Evolutionary conservation across 1,140 invertebrate genomes (phyloP), one percentile per base, ranked within the genome.

Genomic region (Zelostemma sp.): DNA sequence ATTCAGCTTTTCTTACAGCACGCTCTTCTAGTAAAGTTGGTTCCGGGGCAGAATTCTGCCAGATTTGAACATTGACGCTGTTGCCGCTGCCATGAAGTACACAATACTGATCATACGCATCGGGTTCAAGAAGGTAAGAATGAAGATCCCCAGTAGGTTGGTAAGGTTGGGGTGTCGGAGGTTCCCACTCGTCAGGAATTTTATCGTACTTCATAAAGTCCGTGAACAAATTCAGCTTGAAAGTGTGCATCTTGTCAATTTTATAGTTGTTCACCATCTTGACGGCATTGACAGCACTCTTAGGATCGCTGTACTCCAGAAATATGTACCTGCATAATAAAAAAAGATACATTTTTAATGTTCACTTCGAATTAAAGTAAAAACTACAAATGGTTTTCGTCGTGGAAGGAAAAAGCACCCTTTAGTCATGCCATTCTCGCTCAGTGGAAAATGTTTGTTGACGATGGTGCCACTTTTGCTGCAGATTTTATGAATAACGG

Each of bases 131-230:
- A 1, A 99, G 85, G 86, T 95, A 99, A 83, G 93, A 93, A 79
- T 95, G 93, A 16, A 99, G 86, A 87, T 99, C 97, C 16, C 92
- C 92, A 77, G 96, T 91, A 18, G 93, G 90, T 86, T 91, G 93
- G 83, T 96, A 98, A 0, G 93, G 91, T 72, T 95, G 92, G 1
- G 94, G 91, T 46, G 90, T 88, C 17, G 97, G 97, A 1, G 94
- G 91, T 73, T 93, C 91, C 96, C 97, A 99, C 74, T 97, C 91
- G 69, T 97, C 93, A 8, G 96, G 92, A 63, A 98, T 95, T 67
- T 94, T 91, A 71, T 94, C 91, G 88, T 94, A 98, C 89, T 96
- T 97, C 62, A 96, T 93, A 86, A 99, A 98, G 82, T 99, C 97
- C 1, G 95, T 96, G 77, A 99, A 97, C 6, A 97, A 86, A 85